phyloP scores from a whole-genome alignment of 2,888 invertebrate genomes.

The Rugalucina vietnamica region DNA sequence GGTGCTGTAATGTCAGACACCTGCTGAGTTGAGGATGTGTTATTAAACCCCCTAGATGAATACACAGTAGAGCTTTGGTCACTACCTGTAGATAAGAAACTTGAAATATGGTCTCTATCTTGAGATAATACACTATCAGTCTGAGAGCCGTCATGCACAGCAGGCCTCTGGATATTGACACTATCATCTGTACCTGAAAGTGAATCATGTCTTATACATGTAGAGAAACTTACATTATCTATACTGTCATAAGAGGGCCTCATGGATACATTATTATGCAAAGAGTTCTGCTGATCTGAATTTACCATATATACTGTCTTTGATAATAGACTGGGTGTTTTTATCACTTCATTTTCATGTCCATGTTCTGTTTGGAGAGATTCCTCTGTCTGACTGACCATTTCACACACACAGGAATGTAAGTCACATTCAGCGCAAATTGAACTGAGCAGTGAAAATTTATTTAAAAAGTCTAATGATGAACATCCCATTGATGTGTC shows the following conservation, averaged over 20 bases:
- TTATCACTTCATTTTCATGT: neutral
- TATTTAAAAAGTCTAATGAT: neutral
- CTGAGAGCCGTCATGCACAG: neutral
- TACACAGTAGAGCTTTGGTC: too few species aligned
- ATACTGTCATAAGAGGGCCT: neutral
- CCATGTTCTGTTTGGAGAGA: neutral
- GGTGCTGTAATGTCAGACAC: neutral
- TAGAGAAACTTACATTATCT: neutral
- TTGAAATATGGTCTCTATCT: neutral
- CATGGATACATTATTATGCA: neutral
- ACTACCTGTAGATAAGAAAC: too few species aligned
- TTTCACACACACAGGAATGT: neutral
- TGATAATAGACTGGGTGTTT: neutral
- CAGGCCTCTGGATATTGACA: neutral
- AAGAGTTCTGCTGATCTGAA: neutral
- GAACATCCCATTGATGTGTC: neutral
- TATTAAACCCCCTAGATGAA: neutral
- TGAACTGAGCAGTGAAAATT: neutral
- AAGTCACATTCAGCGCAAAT: neutral
- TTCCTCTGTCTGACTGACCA: neutral
- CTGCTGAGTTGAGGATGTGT: neutral
- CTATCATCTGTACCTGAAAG: neutral
- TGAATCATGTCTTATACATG: neutral
- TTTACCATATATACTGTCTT: neutral
- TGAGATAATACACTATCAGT: neutral